Base-by-base conservation (phyloP, 2,888 invertebrate genomes). In the Eristalinus aeneus region DNA sequence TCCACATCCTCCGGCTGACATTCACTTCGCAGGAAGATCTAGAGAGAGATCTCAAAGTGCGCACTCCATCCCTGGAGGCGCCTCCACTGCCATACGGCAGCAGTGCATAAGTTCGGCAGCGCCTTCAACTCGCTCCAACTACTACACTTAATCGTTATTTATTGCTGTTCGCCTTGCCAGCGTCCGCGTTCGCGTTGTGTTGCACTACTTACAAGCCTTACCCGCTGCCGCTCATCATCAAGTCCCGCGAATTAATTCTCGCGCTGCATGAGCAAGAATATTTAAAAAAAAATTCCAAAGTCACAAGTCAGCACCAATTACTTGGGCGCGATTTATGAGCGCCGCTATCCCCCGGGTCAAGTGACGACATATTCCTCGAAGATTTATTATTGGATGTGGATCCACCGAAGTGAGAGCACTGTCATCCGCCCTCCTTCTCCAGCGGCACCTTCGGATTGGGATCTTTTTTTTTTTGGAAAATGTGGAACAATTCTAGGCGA, bases 291-390 rank as follows among this genome's bases (percentile, higher is more conserved):
- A 16, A 63, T 72, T 73, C 60, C 56, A 53, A 64, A 86, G 82
- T 86, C 82, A 86, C 82, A 86, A 86, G 87, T 88, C 88, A 84
- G 83, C 88, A 84, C 85, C 89, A 89, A 89, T 89, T 89, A 89
- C 88, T 88, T 65, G 81, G 80, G 74, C 63, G 87, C 84, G 76
- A 89, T 89, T 89, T 89, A 89, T 89, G 89, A 88, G 80, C 87
- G 82, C 88, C 82, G 84, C 83, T 88, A 83, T 82, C 88, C 88
- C 87, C 69, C 77, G 80, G 89, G 89, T 89, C 89, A 89, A 88
- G 88, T 88, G 88, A 88, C 88, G 88, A 88, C 88, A 89, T 89
- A 88, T 88, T 88, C 88, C 88, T 88, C 86, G 67, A 88, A 89
- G 89, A 89, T 89, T 89, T 89, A 89, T 89, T 85, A 78, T 86